Conservation (phyloP, 2,888 invertebrate genomes). For the Myopa testacea region DNA sequence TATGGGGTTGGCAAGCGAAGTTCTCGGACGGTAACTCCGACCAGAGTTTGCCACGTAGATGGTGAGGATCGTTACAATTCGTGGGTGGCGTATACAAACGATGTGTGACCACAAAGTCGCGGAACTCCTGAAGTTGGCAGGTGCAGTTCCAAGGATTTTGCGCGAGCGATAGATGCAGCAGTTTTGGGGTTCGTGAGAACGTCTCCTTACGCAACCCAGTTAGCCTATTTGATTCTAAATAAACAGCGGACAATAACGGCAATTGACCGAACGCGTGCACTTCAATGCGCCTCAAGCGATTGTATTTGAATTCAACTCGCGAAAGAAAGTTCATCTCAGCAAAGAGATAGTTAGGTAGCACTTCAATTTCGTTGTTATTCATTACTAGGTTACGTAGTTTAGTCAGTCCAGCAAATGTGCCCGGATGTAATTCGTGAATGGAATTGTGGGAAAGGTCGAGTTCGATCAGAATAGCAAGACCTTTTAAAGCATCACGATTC, state of each 20-base stretch:
- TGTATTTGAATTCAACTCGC: conserved; percentile 81
- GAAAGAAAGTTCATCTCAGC: conserved; percentile 79
- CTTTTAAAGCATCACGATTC: conserved; percentile 81
- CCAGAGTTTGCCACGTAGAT: conserved; percentile 79
- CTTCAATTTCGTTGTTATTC: conserved; percentile 80
- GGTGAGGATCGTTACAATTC: conserved; percentile 77
- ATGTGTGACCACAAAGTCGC: conserved; percentile 79
- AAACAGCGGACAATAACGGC: conserved; percentile 76
- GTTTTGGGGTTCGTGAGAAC: conserved; percentile 74
- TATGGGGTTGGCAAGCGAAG: conserved; percentile 86
- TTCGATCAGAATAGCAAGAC: conserved; percentile 82
- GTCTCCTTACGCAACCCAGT: conserved; percentile 76
- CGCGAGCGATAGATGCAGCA: conserved; percentile 80
- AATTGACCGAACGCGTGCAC: conserved; percentile 79
- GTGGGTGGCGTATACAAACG: conserved; percentile 83
- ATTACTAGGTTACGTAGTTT: conserved; percentile 80
- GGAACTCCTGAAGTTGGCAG: conserved; percentile 82
- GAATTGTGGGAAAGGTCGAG: conserved; percentile 83
- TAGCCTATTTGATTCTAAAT: conserved; percentile 80
- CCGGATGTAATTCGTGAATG: conserved; percentile 75
- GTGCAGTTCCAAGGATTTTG: conserved; percentile 92
- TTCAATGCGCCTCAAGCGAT: conserved; percentile 77
- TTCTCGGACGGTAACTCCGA: conserved; percentile 76
- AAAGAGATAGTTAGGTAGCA: conserved; percentile 81
- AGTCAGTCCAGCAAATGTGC: conserved; percentile 78